Conservation (phyloP, 2,113 vertebrate species). For the Oncorhynchus mykiss region DNA sequence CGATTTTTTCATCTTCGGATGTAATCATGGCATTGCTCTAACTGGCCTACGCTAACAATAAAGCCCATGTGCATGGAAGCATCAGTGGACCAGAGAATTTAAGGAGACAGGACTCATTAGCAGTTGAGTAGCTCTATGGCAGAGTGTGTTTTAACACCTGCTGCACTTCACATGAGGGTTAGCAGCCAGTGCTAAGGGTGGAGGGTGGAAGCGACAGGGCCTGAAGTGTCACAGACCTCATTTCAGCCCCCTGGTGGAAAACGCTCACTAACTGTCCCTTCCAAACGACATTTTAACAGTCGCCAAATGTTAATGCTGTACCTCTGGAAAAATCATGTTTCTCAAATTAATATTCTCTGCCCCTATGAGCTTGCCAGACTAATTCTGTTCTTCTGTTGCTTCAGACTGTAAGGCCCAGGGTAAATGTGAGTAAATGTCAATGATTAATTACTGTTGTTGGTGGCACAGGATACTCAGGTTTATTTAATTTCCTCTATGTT, state of each 20-base stretch:
- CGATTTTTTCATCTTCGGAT: constrained; percentile 74
- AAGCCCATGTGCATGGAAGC: constrained; percentile 59
- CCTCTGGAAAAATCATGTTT: constrained; percentile 18
- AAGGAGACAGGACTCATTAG: constrained; percentile 65
- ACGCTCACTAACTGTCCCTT: constrained; percentile 47
- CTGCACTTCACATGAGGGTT: constrained; percentile 71
- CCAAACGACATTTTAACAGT: constrained; percentile 59
- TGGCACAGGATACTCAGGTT: constrained; percentile 24
- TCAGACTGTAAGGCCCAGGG: constrained; percentile 30
- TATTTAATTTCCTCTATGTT: constrained; percentile 36
- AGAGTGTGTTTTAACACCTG: constrained; percentile 79
- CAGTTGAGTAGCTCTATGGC: constrained; percentile 66
- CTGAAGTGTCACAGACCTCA: constrained; percentile 65
- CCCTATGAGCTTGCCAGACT: background rate
- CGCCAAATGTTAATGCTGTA: constrained; percentile 47
- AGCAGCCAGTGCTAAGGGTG: constrained; percentile 52
- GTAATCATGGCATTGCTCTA: constrained; percentile 80
- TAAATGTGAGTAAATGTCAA: constrained; percentile 35
- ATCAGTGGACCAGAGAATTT: constrained; percentile 11
- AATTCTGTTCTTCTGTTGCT: constrained; percentile 6
- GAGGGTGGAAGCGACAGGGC: constrained; percentile 27
- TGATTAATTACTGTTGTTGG: constrained; percentile 51
- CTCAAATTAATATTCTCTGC: constrained; percentile 1
- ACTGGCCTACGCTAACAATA: constrained; percentile 78
- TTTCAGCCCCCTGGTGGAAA: constrained; percentile 62